A percentile compares a stretch with the other conserved stretches of the same genome.
Conservation (phyloP, 2,888 invertebrate genomes). For the Gasteruption jaculator region DNA sequence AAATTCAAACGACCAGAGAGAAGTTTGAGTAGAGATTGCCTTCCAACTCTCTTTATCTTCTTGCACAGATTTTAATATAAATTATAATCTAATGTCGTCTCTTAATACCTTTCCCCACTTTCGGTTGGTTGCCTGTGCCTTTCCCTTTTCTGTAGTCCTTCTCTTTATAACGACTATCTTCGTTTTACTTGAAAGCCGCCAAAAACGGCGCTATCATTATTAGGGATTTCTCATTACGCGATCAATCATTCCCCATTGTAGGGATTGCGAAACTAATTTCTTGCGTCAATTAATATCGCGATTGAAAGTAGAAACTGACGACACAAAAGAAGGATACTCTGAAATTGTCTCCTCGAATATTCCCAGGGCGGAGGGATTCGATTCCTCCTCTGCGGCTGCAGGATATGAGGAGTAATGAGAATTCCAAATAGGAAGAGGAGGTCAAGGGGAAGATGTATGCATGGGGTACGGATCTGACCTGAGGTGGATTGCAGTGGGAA, state of each 20-base stretch:
- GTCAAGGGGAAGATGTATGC: too few species aligned
- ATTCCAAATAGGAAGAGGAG: too few species aligned
- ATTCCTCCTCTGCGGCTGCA: too few species aligned
- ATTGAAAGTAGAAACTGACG: conserved; percentile 25
- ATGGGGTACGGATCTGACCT: too few species aligned
- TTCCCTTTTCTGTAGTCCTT: too few species aligned
- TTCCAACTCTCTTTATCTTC: conserved; percentile 49
- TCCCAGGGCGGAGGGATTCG: too few species aligned
- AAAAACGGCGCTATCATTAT: conserved; percentile 46
- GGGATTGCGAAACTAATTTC: conserved; percentile 44
- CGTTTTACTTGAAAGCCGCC: conserved; percentile 22
- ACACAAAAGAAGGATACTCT: conserved; percentile 5
- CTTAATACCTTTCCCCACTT: conserved; percentile 44
- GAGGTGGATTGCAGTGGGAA: too few species aligned
- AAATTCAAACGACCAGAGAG: conserved; percentile 29
- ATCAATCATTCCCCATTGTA: conserved; percentile 48
- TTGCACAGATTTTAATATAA: conserved; percentile 51
- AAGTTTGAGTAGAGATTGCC: too few species aligned
- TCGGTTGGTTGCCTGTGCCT: conserved; percentile 22
- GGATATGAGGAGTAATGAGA: too few species aligned
- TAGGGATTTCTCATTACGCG: conserved; percentile 49
- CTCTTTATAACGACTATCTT: conserved; percentile 19
- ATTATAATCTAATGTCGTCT: conserved; percentile 52
- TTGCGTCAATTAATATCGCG: conserved; percentile 46
- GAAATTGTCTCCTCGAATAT: conserved; percentile 8